Evolutionary conservation across 2,888 invertebrate species (phyloP), one percentile per base, ranked within the genome.

Genomic region (Galeruca laticollis): DNA sequence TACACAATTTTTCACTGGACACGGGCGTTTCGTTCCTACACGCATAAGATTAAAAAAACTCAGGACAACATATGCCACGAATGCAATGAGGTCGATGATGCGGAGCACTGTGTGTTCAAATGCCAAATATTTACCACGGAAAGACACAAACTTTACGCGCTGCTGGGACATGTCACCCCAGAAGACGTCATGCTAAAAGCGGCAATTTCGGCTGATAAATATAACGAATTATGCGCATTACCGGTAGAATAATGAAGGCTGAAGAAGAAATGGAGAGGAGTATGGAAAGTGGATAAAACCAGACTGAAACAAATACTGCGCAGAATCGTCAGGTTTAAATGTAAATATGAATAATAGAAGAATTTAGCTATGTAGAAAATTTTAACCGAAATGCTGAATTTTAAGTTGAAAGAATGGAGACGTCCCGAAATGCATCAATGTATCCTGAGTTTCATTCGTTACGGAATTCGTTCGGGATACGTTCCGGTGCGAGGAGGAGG

Each of bases 1-100:
- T 6, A 51, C 60, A 2, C 60, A 60, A 26, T 66, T 66, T 26
- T 49, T 66, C 10, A 51, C 63, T 4, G 59, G 66, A 10, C 66
- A 66, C 43, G 49, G 59, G 13, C 37, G 26, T 20, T 59, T 66
- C 43, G 59, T 11, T 13, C 37, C 0, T 49, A 59, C 31, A 60
- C 47, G 0, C 3, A 20, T 20, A 20, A 20, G 8, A 51, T 51
- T 18, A 51, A 51, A 15, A 51, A 51, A 9, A 51, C 49, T 1
- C 18, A 18, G 1, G 10, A 20, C 10, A 20, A 51, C 6, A 1
- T 51, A 51, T 51, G 49, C 20, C 2, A 20, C 18, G 49, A 2
- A 20, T 51, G 49, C 11, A 20, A 20, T 0, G 49, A 51, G 49
- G 8, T 18, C 15, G 49, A 51, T 8, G 49, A 51, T 10, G 49